Evolutionary conservation across 2,888 invertebrate species (phyloP), one percentile per base, ranked within the genome.

Genomic region (Sialis lutaria): DNA sequence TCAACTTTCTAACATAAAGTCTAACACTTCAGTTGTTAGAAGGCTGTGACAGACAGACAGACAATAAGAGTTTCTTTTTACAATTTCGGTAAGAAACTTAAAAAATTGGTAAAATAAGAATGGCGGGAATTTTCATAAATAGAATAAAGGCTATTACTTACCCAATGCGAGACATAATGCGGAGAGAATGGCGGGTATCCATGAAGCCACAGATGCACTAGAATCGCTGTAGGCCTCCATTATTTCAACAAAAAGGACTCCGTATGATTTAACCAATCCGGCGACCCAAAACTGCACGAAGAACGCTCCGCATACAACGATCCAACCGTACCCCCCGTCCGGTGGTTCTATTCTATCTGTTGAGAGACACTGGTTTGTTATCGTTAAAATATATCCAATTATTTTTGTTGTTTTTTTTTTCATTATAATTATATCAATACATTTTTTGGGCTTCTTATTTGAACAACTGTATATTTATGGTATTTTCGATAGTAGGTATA

Each of bases 221-320:
- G 81, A 78, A 46, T 80, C 79, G 1, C 80, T 75, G 61, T 84
- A 85, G 0, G 79, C 82, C 61, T 83, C 82, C 74, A 84, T 77
- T 48, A 85, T 80, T 64, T 84, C 84, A 49, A 84, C 81, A 55
- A 84, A 85, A 1, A 86, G 68, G 12, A 86, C 82, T 0, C 86
- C 85, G 57, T 84, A 85, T 0, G 84, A 84, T 60, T 85, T 85
- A 57, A 84, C 82, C 49, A 83, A 70, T 0, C 85, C 85, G 0
- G 84, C 82, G 34, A 85, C 82, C 76, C 85, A 81, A 63, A 85
- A 82, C 60, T 84, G 84, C 33, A 85, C 84, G 60, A 82, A 77
- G 59, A 85, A 82, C 0, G 82, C 82, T 0, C 85, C 84, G 52
- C 78, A 75, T 2, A 83, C 81, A 32, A 83, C 77, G 56, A 82